These are phyloP conservation scores for Entelurus aequoreus DNA, from an alignment of 2,113 vertebrate genomes.

Conservation along the genomic window DNA sequence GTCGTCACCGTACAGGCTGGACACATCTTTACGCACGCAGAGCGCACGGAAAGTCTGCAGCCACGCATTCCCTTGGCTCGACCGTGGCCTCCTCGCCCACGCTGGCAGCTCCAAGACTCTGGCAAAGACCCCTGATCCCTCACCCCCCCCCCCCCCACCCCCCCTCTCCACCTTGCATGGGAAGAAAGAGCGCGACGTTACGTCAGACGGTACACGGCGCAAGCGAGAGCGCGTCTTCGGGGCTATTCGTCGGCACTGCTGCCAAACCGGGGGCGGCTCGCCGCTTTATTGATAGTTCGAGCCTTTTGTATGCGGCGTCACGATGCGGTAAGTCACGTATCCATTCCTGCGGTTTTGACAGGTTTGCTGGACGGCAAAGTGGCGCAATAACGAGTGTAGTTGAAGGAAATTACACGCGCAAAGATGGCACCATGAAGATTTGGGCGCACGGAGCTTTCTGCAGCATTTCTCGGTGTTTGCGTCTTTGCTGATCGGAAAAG, in stretches of 20 bases:
- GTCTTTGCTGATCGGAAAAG: conserved; percentile 56
- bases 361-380: conserved; percentile 60
- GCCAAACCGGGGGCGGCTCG: conserved; percentile 68
- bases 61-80: conserved; percentile 35
- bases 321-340: conserved; percentile 65
- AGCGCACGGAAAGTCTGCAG: conserved; percentile 37
- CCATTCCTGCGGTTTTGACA: conserved; percentile 57
- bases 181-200: conserved; percentile 67
- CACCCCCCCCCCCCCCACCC: conserved; percentile 18
- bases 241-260: conserved; percentile 70
- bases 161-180: conserved; percentile 60
- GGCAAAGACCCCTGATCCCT: conserved; percentile 30
- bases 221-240: conserved; percentile 67
- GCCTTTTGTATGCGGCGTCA: conserved; percentile 52
- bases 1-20: no score
- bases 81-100: conserved; percentile 43
- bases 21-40: conserved; percentile 50
- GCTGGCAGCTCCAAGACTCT: conserved; percentile 41
- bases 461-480: conserved; percentile 44
- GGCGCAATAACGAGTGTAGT: conserved; percentile 26
- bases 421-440: conserved; percentile 57
- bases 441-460: conserved; percentile 52
- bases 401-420: not conserved
- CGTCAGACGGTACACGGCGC: conserved; percentile 75
- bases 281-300: conserved; percentile 53